phyloP scores from a whole-genome alignment of 2,888 invertebrate species.

The Apomyelois bistriatella region DNA sequence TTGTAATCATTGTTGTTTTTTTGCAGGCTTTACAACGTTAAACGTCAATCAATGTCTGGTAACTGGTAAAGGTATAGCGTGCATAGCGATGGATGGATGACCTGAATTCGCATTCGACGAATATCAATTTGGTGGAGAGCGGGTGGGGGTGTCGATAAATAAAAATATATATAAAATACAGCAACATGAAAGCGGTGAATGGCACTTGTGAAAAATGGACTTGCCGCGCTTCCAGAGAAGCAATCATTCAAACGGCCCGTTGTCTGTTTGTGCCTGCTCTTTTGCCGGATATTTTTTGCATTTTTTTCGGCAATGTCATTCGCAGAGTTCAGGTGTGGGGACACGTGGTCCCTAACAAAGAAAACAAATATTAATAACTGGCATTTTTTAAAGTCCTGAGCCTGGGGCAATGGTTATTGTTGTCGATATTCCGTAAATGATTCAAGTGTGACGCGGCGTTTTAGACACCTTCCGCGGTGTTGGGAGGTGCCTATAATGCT shows the following conservation, averaged over 20 bases:
- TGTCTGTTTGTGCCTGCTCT: conserved; percentile 78
- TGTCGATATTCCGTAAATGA: conserved; percentile 79
- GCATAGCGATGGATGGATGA: conserved; percentile 23
- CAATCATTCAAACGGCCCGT: conserved; percentile 79
- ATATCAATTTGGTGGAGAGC: conserved; percentile 73
- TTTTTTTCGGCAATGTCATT: conserved; percentile 73
- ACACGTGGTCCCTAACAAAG: conserved; percentile 76
- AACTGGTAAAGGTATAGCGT: no score
- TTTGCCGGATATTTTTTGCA: conserved; percentile 65
- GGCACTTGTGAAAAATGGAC: conserved; percentile 81
- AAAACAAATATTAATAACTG: conserved; percentile 78
- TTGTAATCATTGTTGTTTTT: no score
- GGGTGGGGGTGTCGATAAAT: conserved; percentile 62
- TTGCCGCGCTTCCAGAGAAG: conserved; percentile 79
- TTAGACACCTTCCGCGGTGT: conserved; percentile 64
- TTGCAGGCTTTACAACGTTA: no score
- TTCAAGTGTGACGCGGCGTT: conserved; percentile 73
- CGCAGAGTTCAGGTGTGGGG: conserved; percentile 77
- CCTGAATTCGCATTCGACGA: conserved; percentile 72
- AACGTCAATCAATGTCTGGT: no score
- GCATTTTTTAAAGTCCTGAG: conserved; percentile 75
- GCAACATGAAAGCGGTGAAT: conserved; percentile 76
- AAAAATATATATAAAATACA: conserved; percentile 74
- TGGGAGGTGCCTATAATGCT: conserved; percentile 48
- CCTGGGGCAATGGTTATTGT: conserved; percentile 63